phyloP scores from a whole-genome alignment of 2,888 invertebrate species.

The Dinocampus coccinellae region DNA sequence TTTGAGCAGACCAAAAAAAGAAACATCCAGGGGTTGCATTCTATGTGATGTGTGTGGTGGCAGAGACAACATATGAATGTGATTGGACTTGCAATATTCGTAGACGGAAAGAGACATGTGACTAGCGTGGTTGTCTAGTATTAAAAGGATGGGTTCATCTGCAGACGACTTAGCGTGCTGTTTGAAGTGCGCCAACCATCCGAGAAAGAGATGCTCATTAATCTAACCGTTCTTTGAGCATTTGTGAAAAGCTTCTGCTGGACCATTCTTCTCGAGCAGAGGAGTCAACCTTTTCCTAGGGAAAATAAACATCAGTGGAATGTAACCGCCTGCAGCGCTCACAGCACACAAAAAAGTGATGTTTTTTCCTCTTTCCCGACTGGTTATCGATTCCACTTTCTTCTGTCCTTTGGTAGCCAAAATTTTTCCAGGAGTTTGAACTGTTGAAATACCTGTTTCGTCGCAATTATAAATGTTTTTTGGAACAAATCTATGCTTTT shows the following conservation, averaged over 20 bases:
- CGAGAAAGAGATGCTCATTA: conserved; percentile 38
- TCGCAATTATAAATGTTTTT: too few relatives aligned
- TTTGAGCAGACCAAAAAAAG: neutral
- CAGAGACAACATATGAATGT: conserved; percentile 49
- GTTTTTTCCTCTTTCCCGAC: too few relatives aligned
- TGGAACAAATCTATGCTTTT: too few relatives aligned
- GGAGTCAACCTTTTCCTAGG: conserved; percentile 66
- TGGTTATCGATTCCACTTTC: too few relatives aligned
- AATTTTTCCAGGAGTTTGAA: too few relatives aligned
- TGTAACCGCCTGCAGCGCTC: too few relatives aligned
- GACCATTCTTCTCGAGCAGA: conserved; percentile 64
- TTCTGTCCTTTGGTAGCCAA: too few relatives aligned
- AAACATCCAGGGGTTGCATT: conserved; percentile 45
- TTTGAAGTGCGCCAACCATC: conserved; percentile 53
- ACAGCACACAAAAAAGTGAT: too few relatives aligned
- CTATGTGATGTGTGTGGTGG: conserved; percentile 54
- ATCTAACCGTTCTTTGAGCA: conserved; percentile 58
- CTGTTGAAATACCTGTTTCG: too few relatives aligned
- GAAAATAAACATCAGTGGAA: conserved; percentile 71
- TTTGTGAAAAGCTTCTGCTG: conserved; percentile 58
- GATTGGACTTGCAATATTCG: conserved; percentile 43
- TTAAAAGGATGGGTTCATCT: conserved; percentile 58
- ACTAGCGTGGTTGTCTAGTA: conserved; percentile 55
- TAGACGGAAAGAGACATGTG: conserved; percentile 48
- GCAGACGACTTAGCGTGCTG: conserved; percentile 53